Base-by-base conservation (phyloP, 2,113 vertebrate species). In the Rhodinocichla rosea region DNA sequence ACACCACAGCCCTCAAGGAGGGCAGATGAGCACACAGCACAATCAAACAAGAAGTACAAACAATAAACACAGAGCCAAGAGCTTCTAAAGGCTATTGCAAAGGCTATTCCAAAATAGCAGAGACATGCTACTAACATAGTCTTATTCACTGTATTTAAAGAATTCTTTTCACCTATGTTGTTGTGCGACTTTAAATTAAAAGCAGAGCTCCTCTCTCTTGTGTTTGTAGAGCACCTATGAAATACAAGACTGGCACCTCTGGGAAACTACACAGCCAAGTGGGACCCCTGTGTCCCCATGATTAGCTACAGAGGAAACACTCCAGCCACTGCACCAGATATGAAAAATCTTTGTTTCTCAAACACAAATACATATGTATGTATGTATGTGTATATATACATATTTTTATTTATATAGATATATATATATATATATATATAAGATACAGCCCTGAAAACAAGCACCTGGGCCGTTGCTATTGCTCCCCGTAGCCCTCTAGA, bases 331-430 rank as follows among this genome's bases (percentile, higher is more conserved):
- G 6, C 64, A 84, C 4, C 28, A 37, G 21, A 4, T 47, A 76
- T 4, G 30, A 65, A 49, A 47, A 69, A 68, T 23, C 7, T 80
- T 64, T 47, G 47, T 45, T 44, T 81, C 37, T 55, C 30, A 75
- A 71, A 62, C 15, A 60, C 33, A 60, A 22, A 37, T 28, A 45
- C 12, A 68, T 37, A 12, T 57, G 2, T 47, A 0, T 57, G 2
- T 47, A 0, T 47, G 3, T 26, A 4, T 27, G 7, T 40, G 1
- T 20, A 2, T 8, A 18, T 15, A 20, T 6, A 40, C 19, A 49
- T 2, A 40, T 33, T 7, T 57, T 6, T n/a, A 57, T 57, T 24
- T 13, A 15, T 32, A 53, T 32, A 27, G 22, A 14, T 5, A 33
- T 9, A n/a, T 27, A n/a, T n/a, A 15, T 50, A 26, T 50, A 49